phyloP scores from a whole-genome alignment of 1,140 invertebrate genomes.

The Apis mellifera region DNA sequence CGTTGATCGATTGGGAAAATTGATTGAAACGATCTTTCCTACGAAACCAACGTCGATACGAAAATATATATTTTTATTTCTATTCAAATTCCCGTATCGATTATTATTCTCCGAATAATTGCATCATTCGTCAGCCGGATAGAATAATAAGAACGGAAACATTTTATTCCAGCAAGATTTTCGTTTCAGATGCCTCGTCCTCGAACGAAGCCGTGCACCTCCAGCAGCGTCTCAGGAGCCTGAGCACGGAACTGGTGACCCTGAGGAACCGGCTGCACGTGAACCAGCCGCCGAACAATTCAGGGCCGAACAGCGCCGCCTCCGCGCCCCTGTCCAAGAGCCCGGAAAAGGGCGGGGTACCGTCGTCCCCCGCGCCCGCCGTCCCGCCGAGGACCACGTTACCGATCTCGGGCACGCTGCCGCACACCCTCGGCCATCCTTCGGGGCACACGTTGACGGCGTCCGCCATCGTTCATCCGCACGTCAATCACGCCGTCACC shows the following conservation, averaged over 20 bases:
- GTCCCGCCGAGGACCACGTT: constrained; percentile 80
- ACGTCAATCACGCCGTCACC: constrained; percentile 71
- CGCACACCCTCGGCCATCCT: constrained; percentile 69
- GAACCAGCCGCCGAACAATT: constrained; percentile 81
- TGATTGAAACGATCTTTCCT: no score
- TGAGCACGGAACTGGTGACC: constrained; percentile 94
- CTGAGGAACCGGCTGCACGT: constrained; percentile 92
- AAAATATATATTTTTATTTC: no score
- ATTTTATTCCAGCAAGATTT: neutral
- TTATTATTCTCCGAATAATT: no score
- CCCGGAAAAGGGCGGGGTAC: constrained; percentile 66
- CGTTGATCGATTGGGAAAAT: no score
- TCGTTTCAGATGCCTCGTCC: constrained; percentile 92
- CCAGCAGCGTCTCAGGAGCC: constrained; percentile 92
- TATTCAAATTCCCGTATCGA: no score
- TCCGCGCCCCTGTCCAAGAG: constrained; percentile 66
- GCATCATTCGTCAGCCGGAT: no score
- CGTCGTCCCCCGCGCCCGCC: constrained; percentile 72
- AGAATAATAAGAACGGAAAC: neutral
- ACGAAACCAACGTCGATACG: no score
- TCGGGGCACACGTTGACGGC: constrained; percentile 76
- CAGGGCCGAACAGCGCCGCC: constrained; percentile 61
- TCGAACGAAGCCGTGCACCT: constrained; percentile 96
- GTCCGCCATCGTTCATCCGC: constrained; percentile 78
- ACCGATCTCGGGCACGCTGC: constrained; percentile 66